Base-by-base conservation (phyloP, 2,113 vertebrate species). In the Taxidea taxus region DNA sequence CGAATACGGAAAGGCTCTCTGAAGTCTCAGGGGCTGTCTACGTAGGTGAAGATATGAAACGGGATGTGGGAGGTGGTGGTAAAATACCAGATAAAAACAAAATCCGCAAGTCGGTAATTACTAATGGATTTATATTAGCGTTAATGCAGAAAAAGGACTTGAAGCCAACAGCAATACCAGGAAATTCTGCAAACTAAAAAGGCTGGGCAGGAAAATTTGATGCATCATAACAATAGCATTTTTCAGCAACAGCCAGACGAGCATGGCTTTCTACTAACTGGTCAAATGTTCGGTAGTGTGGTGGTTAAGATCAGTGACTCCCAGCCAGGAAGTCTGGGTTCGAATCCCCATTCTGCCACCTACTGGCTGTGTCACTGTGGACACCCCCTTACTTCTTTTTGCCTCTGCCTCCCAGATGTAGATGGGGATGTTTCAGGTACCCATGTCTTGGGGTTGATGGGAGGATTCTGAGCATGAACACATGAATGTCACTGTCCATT, bases 401-500 rank as follows among this genome's bases (percentile, higher is more conserved):
- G 91, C 6, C n/a, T 83, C 66, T 86, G 49, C 25, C 54, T 16
- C 44, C 34, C 47, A 20, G 23, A 10, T 11, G 34, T 2, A 34
- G 92, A n/a, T 37, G 47, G n/a, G 27, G 44, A 42, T 10, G 13
- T 20, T 7, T 44, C 0, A 34, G 3, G 21, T 3, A 15, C n/a
- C 2, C 2, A 4, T 2, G 29, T 11, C 16, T 1, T 1, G 23
- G 75, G 37, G 37, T 25, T 14, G 21, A 39, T 20, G 31, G 54
- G 68, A 54, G 27, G 58, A 5, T 25, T 9, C 2, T 0, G 31
- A 74, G 66, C 27, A 37, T 0, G 64, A 16, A 72, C 62, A 23
- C 15, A 8, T 4, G 9, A 42, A 16, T 0, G 6, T 47, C 4
- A 21, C 56, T 3, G 2, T 72, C 11, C 6, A 2, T 20, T 2